A percentile compares a stretch with the other conserved stretches of the same genome.
These are phyloP conservation scores for Erebia palarica DNA, from an alignment of 2,888 invertebrate genomes.

Conservation along the genomic window DNA sequence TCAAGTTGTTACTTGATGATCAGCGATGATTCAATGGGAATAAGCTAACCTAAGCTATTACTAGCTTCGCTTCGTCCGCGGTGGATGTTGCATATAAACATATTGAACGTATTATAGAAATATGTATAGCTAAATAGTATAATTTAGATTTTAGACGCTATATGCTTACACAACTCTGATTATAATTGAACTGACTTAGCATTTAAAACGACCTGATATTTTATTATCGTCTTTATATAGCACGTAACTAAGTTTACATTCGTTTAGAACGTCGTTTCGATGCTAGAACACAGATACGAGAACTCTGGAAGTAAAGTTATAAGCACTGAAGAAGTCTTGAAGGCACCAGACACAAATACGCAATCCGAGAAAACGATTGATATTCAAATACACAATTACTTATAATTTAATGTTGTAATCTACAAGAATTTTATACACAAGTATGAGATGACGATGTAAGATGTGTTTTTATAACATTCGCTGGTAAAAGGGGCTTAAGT, in stretches of 20 bases:
- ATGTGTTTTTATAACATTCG: conserved; percentile 24
- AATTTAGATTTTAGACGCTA: conserved; percentile 32
- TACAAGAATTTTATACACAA: conserved; percentile 16
- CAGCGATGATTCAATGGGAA: no score
- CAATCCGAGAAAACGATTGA: conserved; percentile 12
- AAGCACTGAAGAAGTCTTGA: conserved; percentile 9
- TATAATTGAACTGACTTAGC: conserved; percentile 25
- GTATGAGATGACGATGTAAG: neutral
- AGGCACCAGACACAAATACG: conserved; percentile 21
- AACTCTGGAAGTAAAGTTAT: conserved; percentile 9
- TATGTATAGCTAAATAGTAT: conserved; percentile 21
- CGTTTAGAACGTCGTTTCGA: conserved; percentile 6
- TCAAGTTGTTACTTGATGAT: no score
- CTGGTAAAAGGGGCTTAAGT: conserved; percentile 21
- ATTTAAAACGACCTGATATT: conserved; percentile 31
- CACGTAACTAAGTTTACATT: conserved; percentile 22
- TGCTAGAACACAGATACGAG: conserved; percentile 16
- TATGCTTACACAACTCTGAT: conserved; percentile 39
- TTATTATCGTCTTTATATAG: conserved; percentile 27
- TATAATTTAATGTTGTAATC: conserved; percentile 1
- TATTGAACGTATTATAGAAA: conserved; percentile 37
- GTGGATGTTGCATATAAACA: conserved; percentile 26
- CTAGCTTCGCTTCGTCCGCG: neutral
- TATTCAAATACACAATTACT: conserved; percentile 13
- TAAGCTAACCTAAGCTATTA: neutral